Conservation (phyloP, 1,140 invertebrate species). For the Pemphigus obesinymphae region DNA sequence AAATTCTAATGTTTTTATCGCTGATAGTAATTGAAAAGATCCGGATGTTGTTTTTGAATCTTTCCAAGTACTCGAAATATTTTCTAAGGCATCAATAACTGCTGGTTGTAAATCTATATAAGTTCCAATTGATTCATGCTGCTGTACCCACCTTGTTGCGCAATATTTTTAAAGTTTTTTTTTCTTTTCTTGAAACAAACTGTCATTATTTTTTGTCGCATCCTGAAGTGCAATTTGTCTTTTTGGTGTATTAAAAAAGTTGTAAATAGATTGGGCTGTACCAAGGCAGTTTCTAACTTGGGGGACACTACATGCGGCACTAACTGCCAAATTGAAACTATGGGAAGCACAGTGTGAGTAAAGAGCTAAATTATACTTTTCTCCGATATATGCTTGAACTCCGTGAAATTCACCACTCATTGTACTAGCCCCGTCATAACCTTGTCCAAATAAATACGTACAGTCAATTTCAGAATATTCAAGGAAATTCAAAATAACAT, state of each 20-base stretch:
- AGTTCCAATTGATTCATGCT: no score
- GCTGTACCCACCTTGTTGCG: no score
- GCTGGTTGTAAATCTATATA: no score
- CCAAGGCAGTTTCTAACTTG: neutral
- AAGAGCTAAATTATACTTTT: neutral
- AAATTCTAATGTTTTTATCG: neutral
- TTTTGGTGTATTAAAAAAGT: neutral
- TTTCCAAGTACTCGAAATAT: neutral
- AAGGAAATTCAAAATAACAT: neutral
- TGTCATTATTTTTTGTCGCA: neutral
- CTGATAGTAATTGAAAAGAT: neutral
- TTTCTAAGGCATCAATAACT: no score
- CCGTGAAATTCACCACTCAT: neutral
- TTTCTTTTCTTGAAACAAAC: neutral
- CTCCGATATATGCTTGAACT: neutral
- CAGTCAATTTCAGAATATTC: no score
- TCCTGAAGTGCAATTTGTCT: neutral
- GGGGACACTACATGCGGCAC: neutral
- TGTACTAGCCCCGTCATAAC: no score
- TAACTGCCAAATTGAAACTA: neutral
- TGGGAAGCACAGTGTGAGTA: neutral
- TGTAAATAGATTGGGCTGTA: neutral
- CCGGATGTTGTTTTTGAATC: no score
- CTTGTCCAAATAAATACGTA: no score
- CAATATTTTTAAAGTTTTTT: no score